These are phyloP conservation scores for Cloeon dipterum DNA, from an alignment of 2,888 invertebrate species.

Conservation along the genomic window DNA sequence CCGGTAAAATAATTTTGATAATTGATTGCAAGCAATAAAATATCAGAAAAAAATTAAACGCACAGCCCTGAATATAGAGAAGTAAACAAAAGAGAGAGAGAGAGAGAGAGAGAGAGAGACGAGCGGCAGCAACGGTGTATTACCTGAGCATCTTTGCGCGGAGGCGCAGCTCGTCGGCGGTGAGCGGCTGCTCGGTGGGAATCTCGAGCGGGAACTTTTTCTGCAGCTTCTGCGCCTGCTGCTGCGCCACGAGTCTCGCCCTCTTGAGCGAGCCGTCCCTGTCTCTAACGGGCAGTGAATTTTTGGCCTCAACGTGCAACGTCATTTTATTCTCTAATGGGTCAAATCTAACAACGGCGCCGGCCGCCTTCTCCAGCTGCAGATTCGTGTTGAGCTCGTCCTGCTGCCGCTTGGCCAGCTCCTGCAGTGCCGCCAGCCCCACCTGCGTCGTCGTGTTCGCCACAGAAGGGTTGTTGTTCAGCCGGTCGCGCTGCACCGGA, in stretches of 20 bases:
- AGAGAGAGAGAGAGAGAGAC: no score
- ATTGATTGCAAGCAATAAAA: no score
- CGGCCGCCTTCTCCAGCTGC: conserved; percentile 9
- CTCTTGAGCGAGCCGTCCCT: conserved; percentile 23
- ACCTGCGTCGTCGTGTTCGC: conserved; percentile 22
- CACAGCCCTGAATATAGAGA: no score
- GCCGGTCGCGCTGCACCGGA: conserved; percentile 16
- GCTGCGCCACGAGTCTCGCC: conserved; percentile 10
- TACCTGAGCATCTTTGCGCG: conserved; percentile 7
- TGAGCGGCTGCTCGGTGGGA: conserved; percentile 6
- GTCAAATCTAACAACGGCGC: conserved; percentile 19
- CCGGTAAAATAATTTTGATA: no score
- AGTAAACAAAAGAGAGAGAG: no score
- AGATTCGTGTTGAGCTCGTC: conserved; percentile 19
- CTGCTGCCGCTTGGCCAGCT: conserved; percentile 36
- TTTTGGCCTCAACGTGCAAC: neutral
- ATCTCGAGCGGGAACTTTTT: conserved; percentile 9
- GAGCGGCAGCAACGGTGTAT: no score
- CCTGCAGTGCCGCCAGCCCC: conserved; percentile 54
- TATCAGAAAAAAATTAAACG: no score
- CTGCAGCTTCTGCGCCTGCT: conserved; percentile 2
- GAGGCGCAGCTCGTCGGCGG: no score
- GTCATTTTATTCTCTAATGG: conserved; percentile 10
- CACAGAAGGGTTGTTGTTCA: conserved; percentile 6
- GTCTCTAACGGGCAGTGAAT: conserved; percentile 16